Evolutionary conservation across 1,140 invertebrate genomes (phyloP), one percentile per base, ranked within the genome.

Genomic region (Orchesella cincta): DNA sequence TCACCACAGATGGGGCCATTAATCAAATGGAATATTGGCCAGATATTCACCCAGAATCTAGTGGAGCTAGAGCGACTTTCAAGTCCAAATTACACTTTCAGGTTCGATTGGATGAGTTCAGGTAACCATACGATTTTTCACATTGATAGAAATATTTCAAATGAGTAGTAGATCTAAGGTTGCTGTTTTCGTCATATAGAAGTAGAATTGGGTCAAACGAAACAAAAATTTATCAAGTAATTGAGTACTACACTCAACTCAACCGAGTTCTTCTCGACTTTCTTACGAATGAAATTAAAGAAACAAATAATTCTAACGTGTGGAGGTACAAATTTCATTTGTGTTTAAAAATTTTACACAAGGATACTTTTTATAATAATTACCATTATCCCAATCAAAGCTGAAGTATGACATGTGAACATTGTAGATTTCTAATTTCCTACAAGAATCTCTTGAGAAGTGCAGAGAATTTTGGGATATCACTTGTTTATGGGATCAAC

Each of bases 371-470:
- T 12, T 12, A 46, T 46, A 8, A 46, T 20, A 46, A 12, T 46
- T 20, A 20, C 39, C 8, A 12, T 46, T 12, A 46, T 12, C 20
- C 39, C 8, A 20, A 12, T 46, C 39, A 46, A n/a, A n/a, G n/a
- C n/a, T n/a, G n/a, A n/a, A n/a, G n/a, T n/a, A n/a, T n/a, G n/a
- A n/a, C n/a, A n/a, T n/a, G n/a, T n/a, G n/a, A n/a, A n/a, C n/a
- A 46, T 46, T 62, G 12, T 33, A 93, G 92, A 77, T 92, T 92
- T 84, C 84, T 94, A 64, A 89, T 94, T 54, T 92, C 93, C 0
- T 94, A 93, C 84, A 94, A 94, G 84, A 94, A 93, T 84, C 85
- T 94, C 0, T 86, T 94, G 0, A 88, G 92, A 31, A 92, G 92
- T 82, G 93, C 94, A 70, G 93, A 94, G 82, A 93, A 92, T 81